Base-by-base conservation (phyloP, 2,113 vertebrate genomes). In the Prunella fulvescens region DNA sequence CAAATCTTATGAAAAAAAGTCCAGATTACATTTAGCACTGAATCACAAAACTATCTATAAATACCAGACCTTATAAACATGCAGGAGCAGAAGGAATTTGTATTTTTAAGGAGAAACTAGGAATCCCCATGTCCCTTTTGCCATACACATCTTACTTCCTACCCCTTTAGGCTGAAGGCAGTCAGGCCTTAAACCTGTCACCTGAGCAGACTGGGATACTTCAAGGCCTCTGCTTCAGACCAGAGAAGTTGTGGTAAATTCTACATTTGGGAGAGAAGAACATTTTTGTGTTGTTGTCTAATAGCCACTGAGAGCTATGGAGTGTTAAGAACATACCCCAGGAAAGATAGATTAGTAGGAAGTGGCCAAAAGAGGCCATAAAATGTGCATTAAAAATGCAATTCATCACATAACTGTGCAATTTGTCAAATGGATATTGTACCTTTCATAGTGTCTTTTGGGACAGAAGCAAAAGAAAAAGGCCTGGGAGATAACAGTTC, bases 351-450 rank as follows among this genome's bases (percentile, higher is more conserved):
- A 96, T 96, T 97, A 94, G 90, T 88, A 96, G 85, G 82, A 96
- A 96, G 95, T 96, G 95, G 82, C 94, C 94, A 94, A 93, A 96
- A 96, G 92, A 95, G 79, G 92, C 82, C 88, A 95, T 96, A 96
- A 97, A 96, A 96, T 78, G 95, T 94, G 90, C 94, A 96, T 92
- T 93, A 96, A 92, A 96, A 96, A 97, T 94, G 92, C 90, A 96
- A 94, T 96, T 97, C 79, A 96, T 97, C 95, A 97, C 88, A 78
- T 81, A 94, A 94, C 94, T 81, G 87, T 86, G 94, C 92, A 94
- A 96, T 96, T 97, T 96, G 90, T 96, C 96, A 95, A 93, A 95
- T 93, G 94, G 90, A 95, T 96, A 94, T 93, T 94, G 85, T 95
- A 96, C 95, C 92, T 93, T 92, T 65, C 76, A 92, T 74, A 88